Base-by-base conservation (phyloP, 2,888 invertebrate genomes). In the Candidula unifasciata region DNA sequence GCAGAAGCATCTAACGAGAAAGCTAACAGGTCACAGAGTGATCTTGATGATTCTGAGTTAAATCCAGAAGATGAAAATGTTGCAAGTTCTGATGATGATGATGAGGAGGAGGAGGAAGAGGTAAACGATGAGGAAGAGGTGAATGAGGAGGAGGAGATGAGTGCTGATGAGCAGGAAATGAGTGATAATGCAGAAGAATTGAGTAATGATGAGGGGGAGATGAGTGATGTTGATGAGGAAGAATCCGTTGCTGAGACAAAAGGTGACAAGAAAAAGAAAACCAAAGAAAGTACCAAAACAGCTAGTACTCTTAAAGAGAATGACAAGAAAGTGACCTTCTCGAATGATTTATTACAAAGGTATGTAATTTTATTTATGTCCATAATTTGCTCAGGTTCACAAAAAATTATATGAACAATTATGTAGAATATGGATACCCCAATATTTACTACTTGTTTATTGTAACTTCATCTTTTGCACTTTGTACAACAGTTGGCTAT, bases 121-220 rank as follows among this genome's bases (percentile, higher is more conserved):
- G 88, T 83, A 13, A 86, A 86, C n/a, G 85, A 84, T 3, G 86
- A 87, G 37, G 84, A 84, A 79, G 84, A 84, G 71, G 89, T 88
- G 80, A 87, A 82, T 33, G 86, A 86, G 18, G 85, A 76, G 80
- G 86, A 87, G 69, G 89, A 89, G 80, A 87, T 83, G 16, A 88
- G 74, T 27, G 86, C 86, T 10, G 85, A 87, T 79, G 88, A 87
- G 30, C 84, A 81, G 57, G 83, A 77, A 24, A 30, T 52, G 30
- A 76, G 66, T 13, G 68, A 71, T 21, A 33, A 71, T 21, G 71
- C 71, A 52, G 77, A 68, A 66, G 89, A 89, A 80, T 87, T 83
- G 16, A 88, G 74, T 27, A 85, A 86, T 10, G 85, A 87, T 79
- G 88, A 87, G n/a, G 85, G 79, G 44, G 83, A 77, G n/a, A 30